Evolutionary conservation across 1,140 invertebrate species (phyloP).

Genomic region (Nomia melanderi): DNA sequence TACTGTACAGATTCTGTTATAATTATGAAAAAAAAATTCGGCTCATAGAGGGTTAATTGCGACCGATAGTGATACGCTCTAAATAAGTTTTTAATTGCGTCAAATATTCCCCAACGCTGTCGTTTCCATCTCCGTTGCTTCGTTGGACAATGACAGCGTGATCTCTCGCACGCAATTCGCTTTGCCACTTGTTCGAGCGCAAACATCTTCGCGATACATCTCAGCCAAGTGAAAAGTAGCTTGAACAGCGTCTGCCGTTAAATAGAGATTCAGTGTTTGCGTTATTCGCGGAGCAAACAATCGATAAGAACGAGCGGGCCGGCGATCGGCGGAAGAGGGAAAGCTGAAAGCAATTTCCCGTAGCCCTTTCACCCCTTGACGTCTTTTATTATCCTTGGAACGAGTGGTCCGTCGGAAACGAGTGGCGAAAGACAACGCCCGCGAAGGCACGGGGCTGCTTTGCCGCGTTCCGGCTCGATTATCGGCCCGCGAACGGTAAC

Average conservation of each 20-base stretch:
- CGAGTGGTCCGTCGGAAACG: neutral
- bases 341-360: slow-evolving; percentile 17
- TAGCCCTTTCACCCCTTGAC: neutral
- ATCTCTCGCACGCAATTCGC: neutral
- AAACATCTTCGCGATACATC: neutral
- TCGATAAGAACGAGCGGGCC: neutral
- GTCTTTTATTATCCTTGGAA: slow-evolving; percentile 10
- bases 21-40: too few relatives aligned
- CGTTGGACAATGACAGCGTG: too few relatives aligned
- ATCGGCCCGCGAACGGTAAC: slow-evolving; percentile 22
- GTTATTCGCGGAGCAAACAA: slow-evolving; percentile 23
- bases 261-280: slow-evolving; percentile 8
- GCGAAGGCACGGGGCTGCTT: neutral
- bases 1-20: too few relatives aligned
- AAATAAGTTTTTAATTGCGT: too few relatives aligned
- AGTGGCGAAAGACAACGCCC: neutral
- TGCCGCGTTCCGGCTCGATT: slow-evolving; percentile 13
- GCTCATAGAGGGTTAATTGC: too few relatives aligned
- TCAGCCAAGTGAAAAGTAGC: too few relatives aligned
- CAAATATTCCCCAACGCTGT: too few relatives aligned
- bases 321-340: neutral
- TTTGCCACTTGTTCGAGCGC: neutral
- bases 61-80: too few relatives aligned
- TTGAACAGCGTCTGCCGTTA: neutral
- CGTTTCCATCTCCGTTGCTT: too few relatives aligned